These are phyloP conservation scores for Exephanes ischioxanthus DNA, from an alignment of 2,888 invertebrate genomes.

Conservation along the genomic window DNA sequence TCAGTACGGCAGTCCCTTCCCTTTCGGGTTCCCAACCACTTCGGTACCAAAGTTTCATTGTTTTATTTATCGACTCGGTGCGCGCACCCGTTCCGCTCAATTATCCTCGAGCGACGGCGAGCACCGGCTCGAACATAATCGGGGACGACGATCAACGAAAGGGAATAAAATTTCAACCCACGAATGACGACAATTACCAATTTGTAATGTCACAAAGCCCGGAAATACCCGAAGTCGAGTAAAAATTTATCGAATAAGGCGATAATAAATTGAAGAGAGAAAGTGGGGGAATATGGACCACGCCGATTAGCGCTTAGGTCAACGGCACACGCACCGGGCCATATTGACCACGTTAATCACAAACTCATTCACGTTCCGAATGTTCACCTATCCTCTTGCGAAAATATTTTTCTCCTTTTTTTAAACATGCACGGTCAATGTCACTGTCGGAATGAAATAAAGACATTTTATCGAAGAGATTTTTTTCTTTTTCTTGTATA, in stretches of 20 bases:
- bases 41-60: constrained; percentile 40
- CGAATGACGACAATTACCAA: not conserved
- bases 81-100: constrained; percentile 39
- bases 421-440: not conserved
- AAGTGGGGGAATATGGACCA: too few relatives aligned
- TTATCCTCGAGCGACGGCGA: constrained; percentile 24
- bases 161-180: not conserved
- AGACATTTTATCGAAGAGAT: not conserved
- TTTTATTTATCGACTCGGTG: constrained; percentile 39
- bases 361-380: too few relatives aligned
- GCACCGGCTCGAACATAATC: constrained; percentile 22
- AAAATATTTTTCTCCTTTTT: not conserved
- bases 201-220: not conserved
- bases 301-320: too few relatives aligned
- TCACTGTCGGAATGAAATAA: not conserved
- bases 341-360: too few relatives aligned
- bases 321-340: too few relatives aligned
- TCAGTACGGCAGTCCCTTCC: not conserved
- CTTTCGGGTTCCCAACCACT: not conserved
- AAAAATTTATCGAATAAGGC: not conserved
- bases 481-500: not conserved
- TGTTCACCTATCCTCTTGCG: not conserved
- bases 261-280: not conserved
- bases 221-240: not conserved
- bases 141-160: constrained; percentile 3